phyloP scores from a whole-genome alignment of 23 tunicate genomes.

The Halocynthia aurantium region DNA sequence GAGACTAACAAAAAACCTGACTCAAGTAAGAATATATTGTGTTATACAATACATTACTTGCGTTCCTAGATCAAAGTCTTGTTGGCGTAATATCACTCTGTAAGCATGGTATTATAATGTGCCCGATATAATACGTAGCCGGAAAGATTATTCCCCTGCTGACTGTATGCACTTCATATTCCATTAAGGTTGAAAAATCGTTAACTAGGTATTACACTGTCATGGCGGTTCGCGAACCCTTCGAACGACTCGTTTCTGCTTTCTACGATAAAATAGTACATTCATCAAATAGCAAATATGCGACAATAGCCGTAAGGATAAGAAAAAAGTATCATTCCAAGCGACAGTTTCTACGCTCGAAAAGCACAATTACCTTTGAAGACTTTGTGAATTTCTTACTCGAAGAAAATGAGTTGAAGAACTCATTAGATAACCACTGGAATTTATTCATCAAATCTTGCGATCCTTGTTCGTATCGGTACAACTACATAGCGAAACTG shows the following conservation, averaged over 20 bases:
- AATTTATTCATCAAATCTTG: background rate
- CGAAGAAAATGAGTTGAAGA: background rate
- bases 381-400: conserved; percentile 1
- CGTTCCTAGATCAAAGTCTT: background rate
- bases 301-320: background rate
- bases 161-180: too few species aligned
- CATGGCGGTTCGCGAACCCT: conserved; percentile 1
- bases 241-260: background rate
- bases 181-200: too few species aligned
- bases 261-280: background rate
- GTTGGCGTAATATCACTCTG: too few species aligned
- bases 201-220: background rate
- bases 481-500: background rate
- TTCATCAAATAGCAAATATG: background rate
- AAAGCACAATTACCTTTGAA: background rate
- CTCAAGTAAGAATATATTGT: too few species aligned
- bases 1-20: too few species aligned
- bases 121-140: too few species aligned
- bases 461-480: conserved; percentile 3
- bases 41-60: too few species aligned
- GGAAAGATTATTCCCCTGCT: too few species aligned
- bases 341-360: background rate
- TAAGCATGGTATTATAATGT: too few species aligned
- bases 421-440: background rate
- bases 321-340: background rate